phyloP scores from a whole-genome alignment of 2,888 invertebrate species.

The Tiliacea aurago region DNA sequence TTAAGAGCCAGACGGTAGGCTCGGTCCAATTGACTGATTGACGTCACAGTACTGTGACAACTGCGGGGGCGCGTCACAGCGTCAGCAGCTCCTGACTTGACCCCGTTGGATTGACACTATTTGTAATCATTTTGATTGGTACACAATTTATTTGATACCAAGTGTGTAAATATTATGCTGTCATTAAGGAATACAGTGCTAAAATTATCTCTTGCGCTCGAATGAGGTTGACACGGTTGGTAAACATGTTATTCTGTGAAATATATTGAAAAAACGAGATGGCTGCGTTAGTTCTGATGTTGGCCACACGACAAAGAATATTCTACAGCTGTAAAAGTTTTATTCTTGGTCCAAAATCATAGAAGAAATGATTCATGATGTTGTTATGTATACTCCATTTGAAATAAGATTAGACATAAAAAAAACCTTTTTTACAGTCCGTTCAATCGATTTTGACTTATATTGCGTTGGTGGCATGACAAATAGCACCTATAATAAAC shows the following conservation, averaged over 20 bases:
- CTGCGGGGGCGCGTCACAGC: conserved; percentile 33
- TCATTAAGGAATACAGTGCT: background rate
- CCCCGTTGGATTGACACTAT: conserved; percentile 38
- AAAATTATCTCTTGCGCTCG: background rate
- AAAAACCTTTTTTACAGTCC: too few species aligned
- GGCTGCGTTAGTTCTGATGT: background rate
- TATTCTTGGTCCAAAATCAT: background rate
- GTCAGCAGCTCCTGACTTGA: conserved; percentile 53
- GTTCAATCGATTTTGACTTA: too few species aligned
- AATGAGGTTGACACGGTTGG: background rate
- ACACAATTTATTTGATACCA: conserved; percentile 23
- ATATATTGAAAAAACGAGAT: background rate
- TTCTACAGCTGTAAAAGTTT: background rate
- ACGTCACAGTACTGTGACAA: conserved; percentile 46
- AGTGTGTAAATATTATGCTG: background rate
- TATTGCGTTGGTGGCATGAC: too few species aligned
- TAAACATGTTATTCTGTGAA: background rate
- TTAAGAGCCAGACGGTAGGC: conserved; percentile 17
- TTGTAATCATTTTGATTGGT: conserved; percentile 22
- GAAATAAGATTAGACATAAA: too few species aligned
- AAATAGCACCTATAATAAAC: too few species aligned
- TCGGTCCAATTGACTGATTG: conserved; percentile 37
- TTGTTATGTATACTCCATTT: too few species aligned
- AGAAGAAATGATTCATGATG: too few species aligned
- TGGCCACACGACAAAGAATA: background rate